Evolutionary conservation across 2,797 vertebrate species (phyloP), one percentile per base, ranked within the genome.

Genomic region (Vespertilio murinus): DNA sequence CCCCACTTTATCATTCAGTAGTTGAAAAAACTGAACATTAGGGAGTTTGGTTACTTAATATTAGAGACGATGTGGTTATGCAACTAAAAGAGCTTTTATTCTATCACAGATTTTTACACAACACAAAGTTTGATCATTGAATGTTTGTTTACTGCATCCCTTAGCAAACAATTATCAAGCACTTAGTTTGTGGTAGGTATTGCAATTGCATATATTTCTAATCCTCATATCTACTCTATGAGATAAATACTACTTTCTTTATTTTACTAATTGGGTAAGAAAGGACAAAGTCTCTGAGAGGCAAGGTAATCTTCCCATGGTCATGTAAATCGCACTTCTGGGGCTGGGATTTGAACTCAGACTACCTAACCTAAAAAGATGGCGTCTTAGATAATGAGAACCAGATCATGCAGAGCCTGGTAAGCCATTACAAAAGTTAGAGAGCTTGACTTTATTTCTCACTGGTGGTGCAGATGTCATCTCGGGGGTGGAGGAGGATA

Each of bases 31-130:
- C 6, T 73, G 47, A 90, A n/a, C 54, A 83, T 40, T 65, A 82
- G 18, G 42, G 14, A 90, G 18, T 85, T 69, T 90, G n/a, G 77
- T 81, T 64, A n/a, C 28, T 54, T 65, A 75, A 45, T 81, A 2
- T 56, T 82, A 78, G 45, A 90, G 33, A 83, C 2, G 8, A 90
- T 80, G 52, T 17, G 23, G 33, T 4, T 71, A 9, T 77, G 35
- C 45, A 65, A 73, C n/a, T 83, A 88, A 79, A 88, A 89, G 30
- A 42, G 8, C 7, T 92, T 74, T 92, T 93, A 61, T 61, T 61
- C 77, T 59, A 8, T 52, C 38, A 73, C 10, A 28, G 56, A 74
- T 40, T n/a, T 73, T 45, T 35, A 38, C n/a, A 61, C 3, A 67
- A 80, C 33, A 81, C 22, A 74, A 17, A 79, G 35, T 38, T 74